Base-by-base conservation (phyloP, 2,797 vertebrate genomes). In the Acipenser transmontanus region DNA sequence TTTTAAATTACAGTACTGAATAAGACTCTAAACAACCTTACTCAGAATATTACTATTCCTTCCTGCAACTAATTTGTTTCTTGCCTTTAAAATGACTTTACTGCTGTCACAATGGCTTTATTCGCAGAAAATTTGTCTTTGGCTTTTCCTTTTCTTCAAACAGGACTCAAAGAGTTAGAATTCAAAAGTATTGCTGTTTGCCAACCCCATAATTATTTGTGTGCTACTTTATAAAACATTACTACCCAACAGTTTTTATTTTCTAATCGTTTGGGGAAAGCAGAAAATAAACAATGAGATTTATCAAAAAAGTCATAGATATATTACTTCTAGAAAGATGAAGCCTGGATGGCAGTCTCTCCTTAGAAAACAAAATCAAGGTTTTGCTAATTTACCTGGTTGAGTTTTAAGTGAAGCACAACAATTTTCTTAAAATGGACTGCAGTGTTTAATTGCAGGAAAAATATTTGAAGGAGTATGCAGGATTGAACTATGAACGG, bases 191-290 rank as follows among this genome's bases (percentile, higher is more conserved):
- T 34, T 34, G 34, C 34, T 1, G 9, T 61, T 61, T 61, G 7
- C 60, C 20, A 11, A 61, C 20, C 60, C 60, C 60, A 61, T 47
- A 61, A 47, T 61, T 61, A 12, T 20, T 61, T 11, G 34, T 34
- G 34, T 34, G 34, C 34, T 34, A 34, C 34, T 34, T 34, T 34
- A 34, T 34, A 34, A 34, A 34, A 34, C 34, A 34, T 34, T 34
- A 34, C 4, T 0, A 34, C 4, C 34, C 34, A 34, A 4, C 4
- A 34, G 34, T 34, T 34, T 34, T 0, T n/a, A n/a, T 34, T 34
- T 34, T 34, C 34, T 34, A 34, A 34, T 34, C 12, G 7, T n/a
- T 57, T 57, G 14, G 54, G 54, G 9, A 7, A 11, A 57, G 54
- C 12, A 57, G 6, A 57, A 57, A 13, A 57, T 57, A 57, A 57